Base-by-base conservation (phyloP, 2,888 invertebrate genomes). In the Epistrophe grossulariae region DNA sequence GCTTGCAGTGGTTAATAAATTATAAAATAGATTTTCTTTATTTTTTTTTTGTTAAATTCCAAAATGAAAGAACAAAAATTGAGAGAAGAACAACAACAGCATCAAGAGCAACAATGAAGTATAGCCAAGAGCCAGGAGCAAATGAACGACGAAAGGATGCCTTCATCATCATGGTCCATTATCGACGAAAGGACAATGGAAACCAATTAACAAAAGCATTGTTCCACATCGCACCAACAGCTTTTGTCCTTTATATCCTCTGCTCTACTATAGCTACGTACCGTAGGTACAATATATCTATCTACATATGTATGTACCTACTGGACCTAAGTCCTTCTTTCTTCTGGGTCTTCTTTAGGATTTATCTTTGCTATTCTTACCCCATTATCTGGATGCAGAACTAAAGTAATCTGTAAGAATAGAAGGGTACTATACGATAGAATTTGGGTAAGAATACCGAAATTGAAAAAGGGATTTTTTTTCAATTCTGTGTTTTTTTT, bases 191-290 rank as follows among this genome's bases (percentile, higher is more conserved):
- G 89, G 90, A 91, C 91, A 92, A 91, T 91, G 90, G 91, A 92
- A 91, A 92, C 92, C 91, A 91, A 91, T 91, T 91, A 91, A 91
- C 91, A 92, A 91, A 90, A 91, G 91, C 91, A 91, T 92, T 91
- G 92, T 92, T 92, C 91, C 92, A 89, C 89, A 91, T 91, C 91
- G 91, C 90, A 92, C 82, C 52, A 82, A 60, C 60, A 71, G 55
- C 52, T 68, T 48, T 73, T 45, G 57, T 76, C 62, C 64, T 43
- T n/a, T 71, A 60, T 57, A 28, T 64, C 38, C 60, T 62, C 7
- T 40, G 15, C 17, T 19, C 3, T 40, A 9, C 17, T 19, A 38
- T 24, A 24, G 4, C 8, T 10, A 11, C 17, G 11, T n/a, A 31
- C 31, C 24, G 24, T 24, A n/a, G n/a, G n/a, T n/a, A n/a, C n/a